Evolutionary conservation across 2,797 vertebrate species (phyloP), one percentile per base, ranked within the genome.

Genomic region (Rachycentron canadum): DNA sequence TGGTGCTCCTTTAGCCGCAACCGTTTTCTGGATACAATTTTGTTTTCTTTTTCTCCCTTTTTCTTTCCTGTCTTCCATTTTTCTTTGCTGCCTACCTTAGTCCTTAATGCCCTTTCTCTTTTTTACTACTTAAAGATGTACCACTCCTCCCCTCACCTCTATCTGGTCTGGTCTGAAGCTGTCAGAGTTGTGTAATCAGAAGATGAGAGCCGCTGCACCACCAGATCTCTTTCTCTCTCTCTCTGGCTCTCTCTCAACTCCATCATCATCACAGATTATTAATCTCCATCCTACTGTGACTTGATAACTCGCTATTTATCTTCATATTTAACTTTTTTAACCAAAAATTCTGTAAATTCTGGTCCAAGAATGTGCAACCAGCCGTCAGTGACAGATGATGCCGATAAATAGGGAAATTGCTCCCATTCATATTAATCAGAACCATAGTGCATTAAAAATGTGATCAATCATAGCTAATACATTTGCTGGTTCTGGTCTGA

Each of bases 131-230:
- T 19, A 12, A 47, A 16, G 34, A 58, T 61, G 28, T n/a, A 12
- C 10, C 26, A 25, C 7, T 59, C 47, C 38, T 28, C 25, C 10
- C 6, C 16, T 68, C 7, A 13, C 47, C 19, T 53, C 21, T 34
- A 43, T 63, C 26, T 5, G 1, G 45, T 34, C 52, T 38, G 75
- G 49, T 45, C 65, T 62, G 66, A 72, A 68, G 83, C 81, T 91
- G 78, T 75, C 63, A 16, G 23, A 4, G 53, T 88, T 90, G 82
- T 9, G 68, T 83, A 89, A 89, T 72, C 62, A 49, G 50, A 76
- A 62, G 40, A 82, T 65, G 70, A 64, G 59, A 38, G 30, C 57
- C 23, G 28, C 53, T 41, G 68, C 25, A 52, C 32, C 30, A 43
- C 53, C 55, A 65, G 8, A 67, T 8, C 7, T 3, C 40, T 0